Conservation (phyloP, 2,888 invertebrate genomes). For the Stenolophus ochropezus region DNA sequence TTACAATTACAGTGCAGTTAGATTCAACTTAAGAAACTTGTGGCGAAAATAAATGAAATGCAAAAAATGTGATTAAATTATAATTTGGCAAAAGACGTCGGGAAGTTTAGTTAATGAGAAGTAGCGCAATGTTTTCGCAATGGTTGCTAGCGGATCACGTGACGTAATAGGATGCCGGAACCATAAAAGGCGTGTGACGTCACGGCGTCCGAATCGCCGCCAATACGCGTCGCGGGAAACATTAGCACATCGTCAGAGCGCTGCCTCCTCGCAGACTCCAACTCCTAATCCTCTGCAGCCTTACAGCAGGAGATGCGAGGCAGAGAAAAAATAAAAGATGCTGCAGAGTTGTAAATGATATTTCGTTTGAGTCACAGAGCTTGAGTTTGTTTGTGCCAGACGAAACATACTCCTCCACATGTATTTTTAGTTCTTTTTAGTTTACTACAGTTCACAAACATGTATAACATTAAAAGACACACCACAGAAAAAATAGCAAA, state of each 20-base stretch:
- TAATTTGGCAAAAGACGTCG: too few relatives aligned
- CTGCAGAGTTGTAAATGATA: conserved; percentile 9
- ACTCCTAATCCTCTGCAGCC: too few relatives aligned
- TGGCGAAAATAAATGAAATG: too few relatives aligned
- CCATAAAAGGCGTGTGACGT: conserved; percentile 61
- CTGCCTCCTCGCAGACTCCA: neutral
- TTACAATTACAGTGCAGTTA: too few relatives aligned
- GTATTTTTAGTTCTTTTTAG: conserved; percentile 10
- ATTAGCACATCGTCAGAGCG: conserved; percentile 36
- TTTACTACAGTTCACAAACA: neutral
- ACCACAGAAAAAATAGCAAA: too few relatives aligned
- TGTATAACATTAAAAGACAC: too few relatives aligned
- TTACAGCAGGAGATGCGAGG: too few relatives aligned
- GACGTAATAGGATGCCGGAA: conserved; percentile 60
- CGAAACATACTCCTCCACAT: conserved; percentile 20
- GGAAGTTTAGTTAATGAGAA: conserved; percentile 16
- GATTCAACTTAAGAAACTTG: too few relatives aligned
- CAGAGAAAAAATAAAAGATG: neutral
- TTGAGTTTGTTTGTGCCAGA: conserved; percentile 5
- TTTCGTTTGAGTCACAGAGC: conserved; percentile 20
- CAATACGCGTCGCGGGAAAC: conserved; percentile 39
- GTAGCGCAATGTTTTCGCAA: conserved; percentile 57
- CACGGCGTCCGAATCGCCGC: conserved; percentile 55
- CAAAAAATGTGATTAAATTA: too few relatives aligned
- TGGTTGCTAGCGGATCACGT: conserved; percentile 59